Percentiles rank a stretch among this genome's conserved stretches.
Conservation (phyloP, 2,888 invertebrate species). For the Drosophila greeni region DNA sequence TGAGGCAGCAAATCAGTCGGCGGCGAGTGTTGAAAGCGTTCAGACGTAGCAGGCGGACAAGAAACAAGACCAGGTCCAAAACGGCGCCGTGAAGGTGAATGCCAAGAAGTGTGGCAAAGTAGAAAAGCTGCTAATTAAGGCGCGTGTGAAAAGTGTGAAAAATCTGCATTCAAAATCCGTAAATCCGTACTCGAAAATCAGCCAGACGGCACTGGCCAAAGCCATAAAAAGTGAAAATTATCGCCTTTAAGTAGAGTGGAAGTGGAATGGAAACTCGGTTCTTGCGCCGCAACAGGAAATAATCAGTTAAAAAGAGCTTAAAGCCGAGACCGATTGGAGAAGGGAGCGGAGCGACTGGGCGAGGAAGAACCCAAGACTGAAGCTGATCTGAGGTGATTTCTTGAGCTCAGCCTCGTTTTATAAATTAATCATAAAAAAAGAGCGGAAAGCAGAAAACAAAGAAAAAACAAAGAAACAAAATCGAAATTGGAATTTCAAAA, state of each 20-base stretch:
- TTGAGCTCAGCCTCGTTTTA: conserved; percentile 45
- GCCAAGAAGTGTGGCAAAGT: conserved; percentile 44
- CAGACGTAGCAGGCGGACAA: conserved; percentile 62
- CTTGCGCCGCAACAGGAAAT: conserved; percentile 46
- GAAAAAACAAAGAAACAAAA: conserved; percentile 46
- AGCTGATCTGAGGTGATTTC: conserved; percentile 58
- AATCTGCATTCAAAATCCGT: conserved; percentile 46
- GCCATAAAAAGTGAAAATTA: conserved; percentile 67
- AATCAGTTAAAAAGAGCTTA: conserved; percentile 19
- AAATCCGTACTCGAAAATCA: conserved; percentile 21
- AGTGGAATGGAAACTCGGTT: conserved; percentile 33
- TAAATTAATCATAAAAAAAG: conserved; percentile 58
- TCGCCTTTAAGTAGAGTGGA: conserved; percentile 50
- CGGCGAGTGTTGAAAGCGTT: conserved; percentile 74
- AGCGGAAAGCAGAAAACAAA: conserved; percentile 17
- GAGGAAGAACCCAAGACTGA: conserved; percentile 24
- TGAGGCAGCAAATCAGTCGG: conserved; percentile 63
- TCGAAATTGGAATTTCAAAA: conserved; percentile 68
- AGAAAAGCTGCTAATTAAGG: conserved; percentile 53
- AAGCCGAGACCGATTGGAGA: conserved; percentile 7
- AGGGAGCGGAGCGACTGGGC: conserved; percentile 11
- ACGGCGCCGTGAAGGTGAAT: conserved; percentile 16
- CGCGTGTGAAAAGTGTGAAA: conserved; percentile 68
- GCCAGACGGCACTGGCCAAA: conserved; percentile 25
- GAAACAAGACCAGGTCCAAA: conserved; percentile 4